A percentile compares a stretch with the other conserved stretches of the same genome.
These are phyloP conservation scores for Clupea harengus DNA, from an alignment of 2,113 vertebrate species.

Conservation along the genomic window DNA sequence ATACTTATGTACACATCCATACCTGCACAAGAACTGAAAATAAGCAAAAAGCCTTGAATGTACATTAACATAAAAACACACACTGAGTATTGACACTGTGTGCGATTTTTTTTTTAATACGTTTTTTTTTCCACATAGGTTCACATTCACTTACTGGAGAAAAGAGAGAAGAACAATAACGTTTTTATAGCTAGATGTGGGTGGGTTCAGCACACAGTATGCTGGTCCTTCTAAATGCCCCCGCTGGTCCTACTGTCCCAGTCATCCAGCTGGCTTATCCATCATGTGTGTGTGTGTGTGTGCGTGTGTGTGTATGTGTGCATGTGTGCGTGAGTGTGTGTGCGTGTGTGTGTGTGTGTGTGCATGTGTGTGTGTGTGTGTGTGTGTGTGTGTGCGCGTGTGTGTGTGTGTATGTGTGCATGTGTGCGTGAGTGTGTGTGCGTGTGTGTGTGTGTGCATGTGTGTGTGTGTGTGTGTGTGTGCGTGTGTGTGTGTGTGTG, in stretches of 20 bases:
- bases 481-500: neutral
- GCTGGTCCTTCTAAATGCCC: constrained; percentile 2
- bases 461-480: neutral
- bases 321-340: neutral
- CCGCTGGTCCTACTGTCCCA: neutral
- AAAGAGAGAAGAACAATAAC: constrained; percentile 7
- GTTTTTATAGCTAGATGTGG: neutral
- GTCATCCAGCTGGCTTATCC: constrained; percentile 8
- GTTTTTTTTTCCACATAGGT: neutral
- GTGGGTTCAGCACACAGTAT: constrained; percentile 1
- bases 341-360: neutral
- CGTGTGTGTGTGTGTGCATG: neutral
- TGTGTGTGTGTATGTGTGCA: neutral
- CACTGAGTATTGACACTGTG: too few species aligned
- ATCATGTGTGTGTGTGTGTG: neutral
- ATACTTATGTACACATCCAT: neutral
- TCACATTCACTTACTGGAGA: neutral
- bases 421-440: neutral
- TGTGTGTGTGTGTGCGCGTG: neutral
- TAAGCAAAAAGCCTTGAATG: neutral
- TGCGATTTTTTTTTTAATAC: neutral
- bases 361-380: neutral
- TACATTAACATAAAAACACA: neutral
- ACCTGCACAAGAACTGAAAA: neutral
- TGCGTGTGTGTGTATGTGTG: neutral